Conservation (phyloP, 2,888 invertebrate species). For the Eurytoma californica region DNA sequence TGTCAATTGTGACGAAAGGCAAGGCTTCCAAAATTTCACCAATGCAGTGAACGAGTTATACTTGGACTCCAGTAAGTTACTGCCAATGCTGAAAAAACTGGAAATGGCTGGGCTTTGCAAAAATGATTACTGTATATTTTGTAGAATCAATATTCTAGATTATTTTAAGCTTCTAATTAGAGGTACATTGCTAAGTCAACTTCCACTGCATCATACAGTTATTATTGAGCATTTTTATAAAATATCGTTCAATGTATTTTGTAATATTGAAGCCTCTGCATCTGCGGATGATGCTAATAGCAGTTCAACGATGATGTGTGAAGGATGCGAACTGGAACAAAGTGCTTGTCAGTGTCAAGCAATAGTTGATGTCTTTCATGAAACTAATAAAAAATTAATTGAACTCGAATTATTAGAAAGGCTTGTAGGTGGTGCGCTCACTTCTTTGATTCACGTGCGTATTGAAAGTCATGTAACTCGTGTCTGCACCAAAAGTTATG, state of each 20-base stretch:
- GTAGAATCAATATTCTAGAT: conserved; percentile 77
- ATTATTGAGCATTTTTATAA: conserved; percentile 86
- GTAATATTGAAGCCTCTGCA: conserved; percentile 66
- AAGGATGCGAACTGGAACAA: conserved; percentile 83
- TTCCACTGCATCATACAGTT: conserved; percentile 82
- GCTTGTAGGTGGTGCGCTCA: conserved; percentile 89
- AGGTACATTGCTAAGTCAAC: conserved; percentile 82
- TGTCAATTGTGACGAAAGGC: conserved; percentile 75
- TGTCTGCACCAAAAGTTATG: conserved; percentile 90
- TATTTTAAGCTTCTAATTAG: conserved; percentile 82
- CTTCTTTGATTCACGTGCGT: conserved; percentile 87
- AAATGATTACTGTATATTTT: conserved; percentile 75
- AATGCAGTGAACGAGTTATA: conserved; percentile 82
- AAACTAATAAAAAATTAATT: conserved; percentile 85
- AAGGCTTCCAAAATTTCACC: conserved; percentile 82
- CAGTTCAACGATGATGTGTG: conserved; percentile 79
- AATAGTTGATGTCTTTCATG: conserved; percentile 84
- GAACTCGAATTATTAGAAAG: conserved; percentile 88
- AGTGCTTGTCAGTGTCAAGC: conserved; percentile 81
- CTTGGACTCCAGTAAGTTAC: conserved; percentile 77
- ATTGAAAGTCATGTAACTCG: conserved; percentile 90
- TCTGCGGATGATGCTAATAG: conserved; percentile 75
- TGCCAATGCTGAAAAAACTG: conserved; percentile 78
- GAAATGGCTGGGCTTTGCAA: conserved; percentile 73
- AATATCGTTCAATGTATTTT: conserved; percentile 85